Evolutionary conservation across 2,113 vertebrate species (phyloP).

Genomic region (Neodontobutis hainanensis): DNA sequence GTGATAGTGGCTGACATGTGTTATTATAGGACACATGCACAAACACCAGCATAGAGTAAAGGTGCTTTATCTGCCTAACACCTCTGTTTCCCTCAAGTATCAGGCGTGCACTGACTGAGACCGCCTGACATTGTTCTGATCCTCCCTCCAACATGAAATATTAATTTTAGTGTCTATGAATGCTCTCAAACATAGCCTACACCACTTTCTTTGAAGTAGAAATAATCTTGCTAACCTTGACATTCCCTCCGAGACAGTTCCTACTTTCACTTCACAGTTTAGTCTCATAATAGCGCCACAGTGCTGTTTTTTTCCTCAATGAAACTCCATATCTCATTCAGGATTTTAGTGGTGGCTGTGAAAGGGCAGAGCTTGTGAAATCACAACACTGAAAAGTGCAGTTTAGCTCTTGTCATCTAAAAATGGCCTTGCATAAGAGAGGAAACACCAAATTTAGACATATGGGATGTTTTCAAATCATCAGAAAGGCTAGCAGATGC

Average conservation of each 20-base stretch:
- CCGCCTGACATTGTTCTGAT: conserved; percentile 50
- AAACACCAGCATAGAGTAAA: conserved; percentile 61
- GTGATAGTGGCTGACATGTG: conserved; percentile 79
- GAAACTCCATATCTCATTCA: conserved; percentile 74
- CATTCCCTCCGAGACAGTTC: conserved; percentile 69
- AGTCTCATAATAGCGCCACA: conserved; percentile 67
- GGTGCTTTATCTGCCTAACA: conserved; percentile 65
- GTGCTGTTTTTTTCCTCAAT: conserved; percentile 65
- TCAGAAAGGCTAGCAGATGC: conserved; percentile 9
- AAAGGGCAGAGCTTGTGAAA: conserved; percentile 47
- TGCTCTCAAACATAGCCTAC: conserved; percentile 37
- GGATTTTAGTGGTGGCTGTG: conserved; percentile 46
- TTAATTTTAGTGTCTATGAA: conserved; percentile 52
- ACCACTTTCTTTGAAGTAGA: conserved; percentile 65
- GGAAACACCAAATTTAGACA: conserved; percentile 18
- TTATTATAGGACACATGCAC: conserved; percentile 78
- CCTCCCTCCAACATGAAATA: conserved; percentile 53
- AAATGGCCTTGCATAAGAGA: conserved; percentile 30
- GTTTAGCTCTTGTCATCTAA: conserved; percentile 32
- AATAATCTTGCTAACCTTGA: conserved; percentile 73
- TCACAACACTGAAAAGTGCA: conserved; percentile 28
- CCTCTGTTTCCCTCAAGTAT: conserved; percentile 72
- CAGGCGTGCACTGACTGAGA: conserved; percentile 24
- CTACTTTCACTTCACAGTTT: conserved; percentile 66
- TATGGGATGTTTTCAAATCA: conserved; percentile 2